phyloP scores from a whole-genome alignment of 1,140 invertebrate species.

The Helicoverpa armigera region DNA sequence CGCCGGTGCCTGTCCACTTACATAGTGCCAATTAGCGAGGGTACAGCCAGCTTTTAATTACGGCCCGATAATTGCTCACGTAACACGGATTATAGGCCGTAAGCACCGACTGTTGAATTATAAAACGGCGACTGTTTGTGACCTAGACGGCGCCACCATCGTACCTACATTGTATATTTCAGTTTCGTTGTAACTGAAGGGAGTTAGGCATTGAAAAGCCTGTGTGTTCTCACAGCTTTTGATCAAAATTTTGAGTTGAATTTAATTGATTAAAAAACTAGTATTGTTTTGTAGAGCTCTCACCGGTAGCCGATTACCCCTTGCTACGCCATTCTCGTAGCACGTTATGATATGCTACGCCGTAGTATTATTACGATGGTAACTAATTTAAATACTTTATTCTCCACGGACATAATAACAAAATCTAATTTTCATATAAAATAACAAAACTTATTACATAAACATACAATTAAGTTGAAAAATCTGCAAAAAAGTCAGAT shows the following conservation, averaged over 20 bases:
- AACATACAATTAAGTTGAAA: background rate
- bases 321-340: background rate
- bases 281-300: too few species aligned
- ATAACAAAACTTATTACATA: background rate
- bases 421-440: too few species aligned
- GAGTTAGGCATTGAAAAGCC: background rate
- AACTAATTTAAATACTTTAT: too few species aligned
- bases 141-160: background rate
- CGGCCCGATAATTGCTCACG: slow-evolving; percentile 42
- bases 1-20: slow-evolving; percentile 6
- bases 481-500: background rate
- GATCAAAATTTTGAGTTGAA: too few species aligned
- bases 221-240: too few species aligned
- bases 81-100: slow-evolving; percentile 43
- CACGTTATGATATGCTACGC: background rate
- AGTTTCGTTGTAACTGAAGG: background rate
- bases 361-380: background rate
- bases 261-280: too few species aligned
- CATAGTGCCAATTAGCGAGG: slow-evolving; percentile 28
- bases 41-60: slow-evolving; percentile 48
- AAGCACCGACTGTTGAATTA: slow-evolving; percentile 21
- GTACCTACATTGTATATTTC: background rate
- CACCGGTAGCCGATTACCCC: too few species aligned
- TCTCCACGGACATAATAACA: too few species aligned
- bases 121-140: background rate